Evolutionary conservation across 2,888 invertebrate genomes (phyloP).

Genomic region (Luperina testacea): DNA sequence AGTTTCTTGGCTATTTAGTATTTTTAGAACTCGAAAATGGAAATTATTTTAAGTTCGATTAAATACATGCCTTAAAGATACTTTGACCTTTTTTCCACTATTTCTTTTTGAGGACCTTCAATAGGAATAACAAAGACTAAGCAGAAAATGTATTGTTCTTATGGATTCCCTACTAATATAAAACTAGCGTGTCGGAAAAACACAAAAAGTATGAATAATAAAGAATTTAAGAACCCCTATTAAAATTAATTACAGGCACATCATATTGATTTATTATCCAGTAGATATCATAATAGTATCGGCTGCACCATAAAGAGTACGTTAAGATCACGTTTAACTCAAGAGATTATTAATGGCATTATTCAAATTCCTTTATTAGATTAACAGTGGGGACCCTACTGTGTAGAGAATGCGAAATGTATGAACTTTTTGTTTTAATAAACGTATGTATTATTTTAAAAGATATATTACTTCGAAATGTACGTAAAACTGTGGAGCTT

Average conservation of each 20-base stretch:
- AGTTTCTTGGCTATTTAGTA: neutral
- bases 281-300: conserved; percentile 68
- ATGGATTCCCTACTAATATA: neutral
- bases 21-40: neutral
- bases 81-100: no score
- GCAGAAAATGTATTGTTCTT: neutral
- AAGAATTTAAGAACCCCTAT: conserved; percentile 31
- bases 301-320: conserved; percentile 64
- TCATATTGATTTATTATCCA: conserved; percentile 72
- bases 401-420: conserved; percentile 82
- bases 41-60: neutral
- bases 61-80: neutral
- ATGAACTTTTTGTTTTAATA: conserved; percentile 66
- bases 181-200: neutral
- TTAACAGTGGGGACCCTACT: conserved; percentile 86
- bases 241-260: conserved; percentile 65
- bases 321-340: conserved; percentile 66
- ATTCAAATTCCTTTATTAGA: conserved; percentile 88
- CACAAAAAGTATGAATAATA: conserved; percentile 26
- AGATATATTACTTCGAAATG: conserved; percentile 54
- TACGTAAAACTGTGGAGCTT: conserved; percentile 48
- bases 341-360: conserved; percentile 84
- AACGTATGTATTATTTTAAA: conserved; percentile 59
- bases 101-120: neutral
- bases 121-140: neutral